phyloP scores from a whole-genome alignment of 1,140 invertebrate species.

The Asobara japonica region DNA sequence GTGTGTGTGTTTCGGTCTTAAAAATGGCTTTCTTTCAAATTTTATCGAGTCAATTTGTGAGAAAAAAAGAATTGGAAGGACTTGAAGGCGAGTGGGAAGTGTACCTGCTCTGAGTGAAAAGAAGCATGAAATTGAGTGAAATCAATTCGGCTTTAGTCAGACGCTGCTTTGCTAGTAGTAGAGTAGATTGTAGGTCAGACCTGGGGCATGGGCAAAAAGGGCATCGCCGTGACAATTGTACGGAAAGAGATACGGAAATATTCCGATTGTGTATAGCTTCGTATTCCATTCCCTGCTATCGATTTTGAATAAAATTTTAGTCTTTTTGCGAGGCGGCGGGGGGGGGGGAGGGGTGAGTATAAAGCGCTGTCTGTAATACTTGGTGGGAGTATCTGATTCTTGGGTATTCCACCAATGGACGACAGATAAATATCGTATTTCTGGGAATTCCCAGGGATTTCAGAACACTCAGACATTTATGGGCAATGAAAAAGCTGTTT shows the following conservation, averaged over 20 bases:
- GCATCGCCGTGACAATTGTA: background rate
- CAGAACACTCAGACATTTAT: background rate
- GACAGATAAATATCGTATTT: background rate
- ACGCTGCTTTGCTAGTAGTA: slow-evolving; percentile 16
- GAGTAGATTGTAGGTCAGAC: slow-evolving; percentile 18
- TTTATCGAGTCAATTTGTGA: background rate
- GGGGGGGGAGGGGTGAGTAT: too few species aligned
- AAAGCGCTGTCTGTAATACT: too few species aligned
- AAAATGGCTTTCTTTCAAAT: too few species aligned
- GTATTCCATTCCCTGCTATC: background rate
- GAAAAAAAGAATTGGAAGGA: background rate
- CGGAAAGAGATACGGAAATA: background rate
- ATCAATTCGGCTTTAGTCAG: background rate
- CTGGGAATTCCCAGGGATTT: background rate
- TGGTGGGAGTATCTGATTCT: background rate
- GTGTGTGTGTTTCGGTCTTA: too few species aligned
- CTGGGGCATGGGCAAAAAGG: background rate
- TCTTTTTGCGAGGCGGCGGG: background rate
- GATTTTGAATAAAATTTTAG: background rate
- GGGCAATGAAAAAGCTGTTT: background rate
- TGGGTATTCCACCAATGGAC: background rate
- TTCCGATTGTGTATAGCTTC: too few species aligned
- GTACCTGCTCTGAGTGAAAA: background rate
- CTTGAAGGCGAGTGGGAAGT: background rate
- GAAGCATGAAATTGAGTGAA: background rate